phyloP scores from a whole-genome alignment of 1,140 invertebrate species.

The Lepidurus apus region DNA sequence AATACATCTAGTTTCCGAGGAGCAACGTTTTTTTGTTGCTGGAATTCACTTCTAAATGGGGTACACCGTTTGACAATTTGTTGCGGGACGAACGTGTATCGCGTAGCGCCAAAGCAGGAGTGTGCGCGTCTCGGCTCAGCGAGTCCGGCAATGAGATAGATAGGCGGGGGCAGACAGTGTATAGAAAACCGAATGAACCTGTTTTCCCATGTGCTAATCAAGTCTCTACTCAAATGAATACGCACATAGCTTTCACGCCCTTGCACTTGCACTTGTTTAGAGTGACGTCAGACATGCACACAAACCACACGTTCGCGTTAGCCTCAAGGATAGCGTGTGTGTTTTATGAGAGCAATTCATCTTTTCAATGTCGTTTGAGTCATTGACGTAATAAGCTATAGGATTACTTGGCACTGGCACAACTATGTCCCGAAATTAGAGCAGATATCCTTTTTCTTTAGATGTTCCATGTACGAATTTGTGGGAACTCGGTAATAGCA shows the following conservation, averaged over 20 bases:
- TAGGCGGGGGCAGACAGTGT: background rate
- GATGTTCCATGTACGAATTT: background rate
- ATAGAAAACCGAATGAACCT: background rate
- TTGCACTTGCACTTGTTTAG: constrained; percentile 4
- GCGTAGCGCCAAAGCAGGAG: background rate
- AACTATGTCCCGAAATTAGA: background rate
- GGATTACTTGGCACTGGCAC: background rate
- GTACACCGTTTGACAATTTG: background rate
- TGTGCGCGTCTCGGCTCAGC: background rate
- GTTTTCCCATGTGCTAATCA: background rate
- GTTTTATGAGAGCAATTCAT: background rate
- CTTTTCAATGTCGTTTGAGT: background rate
- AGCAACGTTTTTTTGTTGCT: background rate
- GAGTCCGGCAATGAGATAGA: background rate
- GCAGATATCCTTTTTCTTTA: background rate
- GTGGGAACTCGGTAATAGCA: no score
- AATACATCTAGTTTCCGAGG: background rate
- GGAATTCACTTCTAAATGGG: constrained; percentile 14
- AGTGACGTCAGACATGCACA: background rate
- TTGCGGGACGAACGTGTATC: background rate
- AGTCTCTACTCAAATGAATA: constrained; percentile 2
- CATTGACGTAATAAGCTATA: background rate
- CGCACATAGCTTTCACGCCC: background rate
- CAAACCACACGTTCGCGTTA: constrained; percentile 1
- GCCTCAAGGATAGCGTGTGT: background rate